Evolutionary conservation across 2,888 invertebrate species (phyloP).

Genomic region (Oasisia sp.): DNA sequence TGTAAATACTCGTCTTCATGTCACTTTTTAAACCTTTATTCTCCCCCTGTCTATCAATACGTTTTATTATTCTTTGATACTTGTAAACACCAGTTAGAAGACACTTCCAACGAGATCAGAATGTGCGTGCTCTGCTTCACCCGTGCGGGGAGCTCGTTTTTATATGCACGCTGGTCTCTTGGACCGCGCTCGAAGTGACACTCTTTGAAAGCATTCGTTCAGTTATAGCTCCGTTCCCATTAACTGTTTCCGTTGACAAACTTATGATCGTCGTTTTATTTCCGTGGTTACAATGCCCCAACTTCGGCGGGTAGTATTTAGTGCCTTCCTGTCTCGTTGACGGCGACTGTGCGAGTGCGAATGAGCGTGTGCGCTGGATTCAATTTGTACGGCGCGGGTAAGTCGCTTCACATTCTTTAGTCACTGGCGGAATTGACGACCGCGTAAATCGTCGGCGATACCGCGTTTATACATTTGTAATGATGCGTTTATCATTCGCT

Average conservation of each 20-base stretch:
- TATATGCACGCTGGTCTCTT: neutral
- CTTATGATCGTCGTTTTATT: constrained; percentile 4
- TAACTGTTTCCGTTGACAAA: neutral
- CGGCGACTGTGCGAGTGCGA: neutral
- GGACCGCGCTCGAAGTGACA: neutral
- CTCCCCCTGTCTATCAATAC: neutral
- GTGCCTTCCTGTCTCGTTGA: neutral
- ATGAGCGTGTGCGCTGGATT: neutral
- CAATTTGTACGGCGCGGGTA: neutral
- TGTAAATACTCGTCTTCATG: neutral
- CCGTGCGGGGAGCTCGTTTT: neutral
- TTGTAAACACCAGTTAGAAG: neutral
- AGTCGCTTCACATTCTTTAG: neutral
- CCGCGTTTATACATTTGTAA: constrained; percentile 14
- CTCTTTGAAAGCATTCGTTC: neutral
- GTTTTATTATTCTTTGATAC: neutral
- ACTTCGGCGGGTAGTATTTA: neutral
- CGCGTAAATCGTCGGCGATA: neutral
- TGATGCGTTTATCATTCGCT: neutral
- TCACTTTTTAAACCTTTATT: neutral
- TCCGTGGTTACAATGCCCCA: neutral
- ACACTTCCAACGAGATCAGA: neutral
- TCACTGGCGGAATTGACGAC: neutral
- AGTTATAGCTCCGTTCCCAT: neutral
- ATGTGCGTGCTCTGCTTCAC: neutral